Evolutionary conservation across 2,888 invertebrate genomes (phyloP).

Genomic region (Phania funesta): DNA sequence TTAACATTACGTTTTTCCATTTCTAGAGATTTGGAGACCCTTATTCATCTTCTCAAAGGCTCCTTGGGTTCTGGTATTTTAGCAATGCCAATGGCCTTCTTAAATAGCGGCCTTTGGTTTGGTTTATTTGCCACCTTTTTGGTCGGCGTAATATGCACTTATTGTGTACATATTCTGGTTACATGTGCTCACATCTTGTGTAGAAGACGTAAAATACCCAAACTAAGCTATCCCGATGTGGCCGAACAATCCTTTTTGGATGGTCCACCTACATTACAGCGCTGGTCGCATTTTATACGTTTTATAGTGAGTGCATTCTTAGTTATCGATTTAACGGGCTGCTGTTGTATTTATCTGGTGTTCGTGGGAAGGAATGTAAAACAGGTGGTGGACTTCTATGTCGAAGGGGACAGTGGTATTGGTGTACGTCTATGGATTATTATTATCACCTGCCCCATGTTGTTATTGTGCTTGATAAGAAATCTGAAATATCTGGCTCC

Average conservation of each 20-base stretch:
- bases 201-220: slow-evolving; percentile 88
- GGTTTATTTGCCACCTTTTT: slow-evolving; percentile 91
- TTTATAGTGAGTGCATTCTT: slow-evolving; percentile 90
- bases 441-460: slow-evolving; percentile 85
- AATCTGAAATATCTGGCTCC: slow-evolving; percentile 94
- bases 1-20: slow-evolving; percentile 76
- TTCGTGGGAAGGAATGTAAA: slow-evolving; percentile 94
- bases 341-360: slow-evolving; percentile 98
- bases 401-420: slow-evolving; percentile 79
- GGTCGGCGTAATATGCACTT: slow-evolving; percentile 94
- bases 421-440: slow-evolving; percentile 81
- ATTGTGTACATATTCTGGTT: slow-evolving; percentile 97
- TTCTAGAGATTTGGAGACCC: slow-evolving; percentile 92
- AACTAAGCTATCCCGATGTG: slow-evolving; percentile 93
- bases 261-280: slow-evolving; percentile 87
- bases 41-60: slow-evolving; percentile 96
- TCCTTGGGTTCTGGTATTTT: slow-evolving; percentile 98
- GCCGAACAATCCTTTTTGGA: slow-evolving; percentile 93
- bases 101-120: slow-evolving; percentile 93
- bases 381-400: slow-evolving; percentile 86
- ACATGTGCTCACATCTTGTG: slow-evolving; percentile 91
- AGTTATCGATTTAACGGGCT: slow-evolving; percentile 96
- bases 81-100: slow-evolving; percentile 94
- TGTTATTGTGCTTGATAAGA: slow-evolving; percentile 87
- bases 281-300: slow-evolving; percentile 86